phyloP scores from a whole-genome alignment of 1,140 invertebrate species.

The Calliphora vicina region DNA sequence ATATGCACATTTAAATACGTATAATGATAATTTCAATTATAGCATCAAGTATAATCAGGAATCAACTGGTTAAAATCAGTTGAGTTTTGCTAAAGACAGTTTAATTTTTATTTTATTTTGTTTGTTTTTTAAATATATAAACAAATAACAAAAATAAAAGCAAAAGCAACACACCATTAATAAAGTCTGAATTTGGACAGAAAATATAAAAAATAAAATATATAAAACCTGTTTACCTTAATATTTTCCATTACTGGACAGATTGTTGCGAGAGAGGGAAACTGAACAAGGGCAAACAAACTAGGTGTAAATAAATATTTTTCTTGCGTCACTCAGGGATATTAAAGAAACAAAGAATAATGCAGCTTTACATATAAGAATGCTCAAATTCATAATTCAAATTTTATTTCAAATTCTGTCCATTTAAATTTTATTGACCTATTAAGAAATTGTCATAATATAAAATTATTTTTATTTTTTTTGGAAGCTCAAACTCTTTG shows the following conservation, averaged over 20 bases:
- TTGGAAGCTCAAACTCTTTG: not conserved
- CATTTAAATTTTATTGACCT: not conserved
- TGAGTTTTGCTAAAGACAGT: not conserved
- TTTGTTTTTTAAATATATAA: no score
- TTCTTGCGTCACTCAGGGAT: not conserved
- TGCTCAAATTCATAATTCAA: not conserved
- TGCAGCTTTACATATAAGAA: not conserved
- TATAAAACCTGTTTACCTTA: not conserved
- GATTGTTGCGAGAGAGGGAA: no score
- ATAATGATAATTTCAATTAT: no score
- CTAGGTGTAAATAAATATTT: not conserved
- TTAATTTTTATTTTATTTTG: no score
- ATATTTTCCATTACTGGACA: no score
- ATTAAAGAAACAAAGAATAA: not conserved
- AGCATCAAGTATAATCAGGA: not conserved
- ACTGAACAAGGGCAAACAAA: not conserved
- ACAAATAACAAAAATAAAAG: not conserved
- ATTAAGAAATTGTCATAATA: no score
- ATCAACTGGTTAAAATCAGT: slow-evolving; percentile 24
- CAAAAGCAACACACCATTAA: not conserved
- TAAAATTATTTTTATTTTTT: not conserved
- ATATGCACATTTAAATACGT: no score
- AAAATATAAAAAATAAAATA: not conserved
- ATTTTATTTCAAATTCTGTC: not conserved
- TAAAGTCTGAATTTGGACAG: not conserved